Base-by-base conservation (phyloP, 1,140 invertebrate genomes). In the Leptinotarsa lineolata region DNA sequence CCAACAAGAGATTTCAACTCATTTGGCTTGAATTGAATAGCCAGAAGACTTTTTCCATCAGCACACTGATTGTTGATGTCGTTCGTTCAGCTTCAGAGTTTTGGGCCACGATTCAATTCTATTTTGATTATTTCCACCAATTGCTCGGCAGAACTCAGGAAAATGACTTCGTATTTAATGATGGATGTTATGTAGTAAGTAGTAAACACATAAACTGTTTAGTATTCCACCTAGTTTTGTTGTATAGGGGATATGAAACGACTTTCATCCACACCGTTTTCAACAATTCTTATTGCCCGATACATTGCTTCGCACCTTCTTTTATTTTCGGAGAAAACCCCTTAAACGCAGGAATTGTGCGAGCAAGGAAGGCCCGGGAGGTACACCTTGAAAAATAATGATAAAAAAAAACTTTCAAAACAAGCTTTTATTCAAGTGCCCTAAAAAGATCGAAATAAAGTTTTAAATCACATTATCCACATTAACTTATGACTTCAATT, bases 1-100 rank as follows among this genome's bases (percentile, higher is more conserved):
- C 95, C 90, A 73, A 99, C 92, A 16, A 99, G 86, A 81, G 92
- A 91, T 79, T 93, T 92, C 0, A 98, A 86, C 87, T 98, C 94
- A 59, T 91, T 90, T 1, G 92, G 86, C 60, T 89, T 91, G 83
- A 97, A 97, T 80, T 94, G 92, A 30, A 90, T 85, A 0, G 96
- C 95, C 2, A 98, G 86, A 1, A 95, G 94, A 0, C 97, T 96
- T 80, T 91, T 93, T 2, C 96, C 96, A 78, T 94, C 91, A n/a
- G 92, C 91, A 97, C 97, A 99, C 69, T 95, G 89, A 78, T 95
- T 91, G 74, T 92, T 91, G 67, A 99, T 96, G 78, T 96, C 94
- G 81, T 84, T 97, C 94, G 74, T 91, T 89, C 66, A 98, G 89
- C 83, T 94, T 94, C n/a, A 87, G 20, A 87, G 77, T 71, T 85